phyloP scores from a whole-genome alignment of 2,888 invertebrate species.

The Panzeria rudis region DNA sequence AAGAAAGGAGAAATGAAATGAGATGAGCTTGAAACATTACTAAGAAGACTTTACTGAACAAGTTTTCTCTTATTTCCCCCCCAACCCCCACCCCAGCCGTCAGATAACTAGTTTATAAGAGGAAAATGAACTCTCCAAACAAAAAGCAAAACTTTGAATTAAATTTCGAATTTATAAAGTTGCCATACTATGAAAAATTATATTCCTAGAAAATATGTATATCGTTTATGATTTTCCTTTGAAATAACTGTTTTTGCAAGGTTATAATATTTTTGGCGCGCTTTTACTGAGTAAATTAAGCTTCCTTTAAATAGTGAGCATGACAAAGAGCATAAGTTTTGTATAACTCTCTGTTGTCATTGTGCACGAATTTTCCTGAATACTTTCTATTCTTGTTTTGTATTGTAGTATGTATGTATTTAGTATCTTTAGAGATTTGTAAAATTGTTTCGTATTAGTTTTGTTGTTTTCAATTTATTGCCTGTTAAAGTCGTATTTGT shows the following conservation, averaged over 20 bases:
- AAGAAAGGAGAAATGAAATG: slow-evolving; percentile 21
- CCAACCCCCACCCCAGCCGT: too few relatives aligned
- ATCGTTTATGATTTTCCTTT: background rate
- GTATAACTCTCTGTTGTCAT: slow-evolving; percentile 31
- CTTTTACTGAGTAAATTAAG: slow-evolving; percentile 48
- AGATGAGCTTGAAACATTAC: slow-evolving; percentile 20
- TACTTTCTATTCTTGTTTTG: slow-evolving; percentile 23
- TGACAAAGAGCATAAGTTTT: slow-evolving; percentile 7
- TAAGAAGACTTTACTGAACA: background rate
- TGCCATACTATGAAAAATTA: slow-evolving; percentile 17
- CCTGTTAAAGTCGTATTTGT: slow-evolving; percentile 59
- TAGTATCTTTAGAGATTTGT: slow-evolving; percentile 26
- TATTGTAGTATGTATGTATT: background rate
- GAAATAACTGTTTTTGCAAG: background rate
- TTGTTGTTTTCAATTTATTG: slow-evolving; percentile 61
- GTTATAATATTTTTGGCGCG: slow-evolving; percentile 54
- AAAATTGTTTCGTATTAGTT: slow-evolving; percentile 32
- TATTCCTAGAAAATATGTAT: background rate
- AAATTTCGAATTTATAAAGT: slow-evolving; percentile 38
- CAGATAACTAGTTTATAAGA: background rate
- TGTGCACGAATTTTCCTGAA: slow-evolving; percentile 16
- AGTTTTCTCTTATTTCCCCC: background rate
- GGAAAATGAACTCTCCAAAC: background rate
- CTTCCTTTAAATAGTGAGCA: slow-evolving; percentile 9
- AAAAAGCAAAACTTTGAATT: slow-evolving; percentile 12